Evolutionary conservation across 23 tunicate species (phyloP).

Genomic region (Trididemnum clinides): DNA sequence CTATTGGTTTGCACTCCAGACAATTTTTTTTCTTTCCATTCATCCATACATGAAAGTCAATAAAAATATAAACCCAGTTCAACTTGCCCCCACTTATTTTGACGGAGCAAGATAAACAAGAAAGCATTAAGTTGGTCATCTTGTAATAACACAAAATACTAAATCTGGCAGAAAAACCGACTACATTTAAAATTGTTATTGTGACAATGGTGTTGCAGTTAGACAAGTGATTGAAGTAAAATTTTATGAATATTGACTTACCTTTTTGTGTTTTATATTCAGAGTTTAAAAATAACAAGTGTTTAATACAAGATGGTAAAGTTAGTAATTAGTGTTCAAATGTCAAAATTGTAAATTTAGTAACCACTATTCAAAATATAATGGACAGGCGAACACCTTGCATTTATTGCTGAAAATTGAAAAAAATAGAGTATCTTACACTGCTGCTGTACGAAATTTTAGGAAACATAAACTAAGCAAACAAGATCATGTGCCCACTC

Average conservation of each 20-base stretch:
- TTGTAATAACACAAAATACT: too few species aligned
- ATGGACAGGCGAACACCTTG: conserved; percentile 13
- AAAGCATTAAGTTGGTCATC: too few species aligned
- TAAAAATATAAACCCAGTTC: too few species aligned
- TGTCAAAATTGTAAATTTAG: background rate
- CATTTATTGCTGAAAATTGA: background rate
- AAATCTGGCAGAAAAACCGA: background rate
- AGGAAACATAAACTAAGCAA: background rate
- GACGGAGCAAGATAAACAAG: too few species aligned
- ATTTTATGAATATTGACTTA: background rate
- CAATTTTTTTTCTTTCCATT: too few species aligned
- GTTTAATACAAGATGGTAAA: background rate
- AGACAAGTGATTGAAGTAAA: background rate
- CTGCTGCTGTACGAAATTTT: background rate
- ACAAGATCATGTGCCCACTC: conserved; percentile 1
- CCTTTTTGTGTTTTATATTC: background rate
- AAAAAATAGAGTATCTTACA: background rate
- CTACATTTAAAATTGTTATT: background rate
- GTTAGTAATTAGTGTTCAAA: background rate
- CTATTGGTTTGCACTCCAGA: too few species aligned
- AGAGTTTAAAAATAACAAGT: background rate
- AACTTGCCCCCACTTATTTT: too few species aligned
- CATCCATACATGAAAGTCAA: too few species aligned
- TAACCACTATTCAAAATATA: background rate
- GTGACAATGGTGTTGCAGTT: too few species aligned